Conservation (phyloP, 2,113 vertebrate genomes). For the Desmodus rotundus region DNA sequence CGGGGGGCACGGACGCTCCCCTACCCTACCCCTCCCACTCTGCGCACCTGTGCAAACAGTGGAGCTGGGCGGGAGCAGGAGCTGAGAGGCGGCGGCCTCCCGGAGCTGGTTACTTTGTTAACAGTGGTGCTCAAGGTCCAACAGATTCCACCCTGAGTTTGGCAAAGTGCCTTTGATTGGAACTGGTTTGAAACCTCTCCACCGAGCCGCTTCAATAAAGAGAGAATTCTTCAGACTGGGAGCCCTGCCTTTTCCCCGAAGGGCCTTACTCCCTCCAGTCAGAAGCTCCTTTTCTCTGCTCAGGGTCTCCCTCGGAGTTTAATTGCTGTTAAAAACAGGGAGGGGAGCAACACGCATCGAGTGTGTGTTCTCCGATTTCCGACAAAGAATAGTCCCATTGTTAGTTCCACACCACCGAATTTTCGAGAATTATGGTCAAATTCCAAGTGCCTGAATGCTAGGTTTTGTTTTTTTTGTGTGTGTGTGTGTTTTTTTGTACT, state of each 20-base stretch:
- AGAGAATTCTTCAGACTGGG: neutral
- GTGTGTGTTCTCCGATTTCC: neutral
- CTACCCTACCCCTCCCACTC: rapidly evolving
- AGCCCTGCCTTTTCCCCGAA: no score
- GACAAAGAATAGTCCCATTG: neutral
- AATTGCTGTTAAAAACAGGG: neutral
- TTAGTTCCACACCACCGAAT: neutral
- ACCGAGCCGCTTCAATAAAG: neutral
- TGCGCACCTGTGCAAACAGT: neutral
- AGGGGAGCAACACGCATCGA: neutral
- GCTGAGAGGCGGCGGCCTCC: neutral
- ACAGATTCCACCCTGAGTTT: neutral
- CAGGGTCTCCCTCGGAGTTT: neutral
- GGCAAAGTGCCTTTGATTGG: neutral
- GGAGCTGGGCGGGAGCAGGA: neutral
- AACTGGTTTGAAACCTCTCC: neutral
- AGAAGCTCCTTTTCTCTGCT: neutral
- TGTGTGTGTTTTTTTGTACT: no score
- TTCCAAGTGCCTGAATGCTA: neutral
- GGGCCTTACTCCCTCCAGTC: no score
- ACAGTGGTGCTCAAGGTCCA: rapidly evolving
- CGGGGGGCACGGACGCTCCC: rapidly evolving
- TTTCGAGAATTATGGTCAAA: neutral
- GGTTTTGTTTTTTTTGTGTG: neutral
- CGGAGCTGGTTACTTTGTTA: neutral